These are phyloP conservation scores for Linnaemya tessellans DNA, from an alignment of 2,888 invertebrate species.

Conservation along the genomic window DNA sequence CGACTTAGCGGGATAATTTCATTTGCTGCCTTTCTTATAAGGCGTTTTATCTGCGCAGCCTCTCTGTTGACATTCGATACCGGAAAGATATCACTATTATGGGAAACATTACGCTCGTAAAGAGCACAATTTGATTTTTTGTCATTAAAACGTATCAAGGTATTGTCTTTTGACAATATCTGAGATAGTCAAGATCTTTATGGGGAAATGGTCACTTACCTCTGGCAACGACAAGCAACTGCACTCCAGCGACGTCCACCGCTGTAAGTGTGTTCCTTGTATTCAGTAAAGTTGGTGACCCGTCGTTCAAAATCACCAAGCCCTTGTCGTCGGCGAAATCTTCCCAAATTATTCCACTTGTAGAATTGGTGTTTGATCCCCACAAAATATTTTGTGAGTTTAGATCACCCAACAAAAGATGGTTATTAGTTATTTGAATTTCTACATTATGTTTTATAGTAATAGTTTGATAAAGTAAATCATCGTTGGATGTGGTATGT, in stretches of 20 bases:
- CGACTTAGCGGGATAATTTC: constrained; percentile 11
- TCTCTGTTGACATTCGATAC: neutral
- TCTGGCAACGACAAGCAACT: constrained; percentile 5
- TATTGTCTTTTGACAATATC: neutral
- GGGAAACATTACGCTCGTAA: neutral
- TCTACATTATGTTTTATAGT: constrained; percentile 1
- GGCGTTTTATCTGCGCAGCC: neutral
- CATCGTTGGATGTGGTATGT: neutral
- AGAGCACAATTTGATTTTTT: constrained; percentile 5
- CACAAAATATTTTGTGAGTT: constrained; percentile 11
- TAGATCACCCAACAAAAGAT: constrained; percentile 11
- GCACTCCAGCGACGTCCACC: constrained; percentile 29
- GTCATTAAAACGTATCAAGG: neutral
- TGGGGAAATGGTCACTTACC: constrained; percentile 36
- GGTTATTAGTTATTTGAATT: constrained; percentile 10
- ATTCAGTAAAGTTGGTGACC: constrained; percentile 34
- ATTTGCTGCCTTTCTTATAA: constrained; percentile 4
- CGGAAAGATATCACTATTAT: neutral
- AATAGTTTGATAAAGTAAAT: constrained; percentile 25
- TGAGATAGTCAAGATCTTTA: neutral
- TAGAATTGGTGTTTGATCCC: no score
- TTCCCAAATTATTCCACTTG: no score
- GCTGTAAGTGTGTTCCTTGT: constrained; percentile 43
- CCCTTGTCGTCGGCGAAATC: no score
- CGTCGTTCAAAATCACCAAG: constrained; percentile 37